A percentile compares a stretch with the other conserved stretches of the same genome.
Evolutionary conservation across 2,113 vertebrate genomes (phyloP).

Genomic region (Ictalurus furcatus): DNA sequence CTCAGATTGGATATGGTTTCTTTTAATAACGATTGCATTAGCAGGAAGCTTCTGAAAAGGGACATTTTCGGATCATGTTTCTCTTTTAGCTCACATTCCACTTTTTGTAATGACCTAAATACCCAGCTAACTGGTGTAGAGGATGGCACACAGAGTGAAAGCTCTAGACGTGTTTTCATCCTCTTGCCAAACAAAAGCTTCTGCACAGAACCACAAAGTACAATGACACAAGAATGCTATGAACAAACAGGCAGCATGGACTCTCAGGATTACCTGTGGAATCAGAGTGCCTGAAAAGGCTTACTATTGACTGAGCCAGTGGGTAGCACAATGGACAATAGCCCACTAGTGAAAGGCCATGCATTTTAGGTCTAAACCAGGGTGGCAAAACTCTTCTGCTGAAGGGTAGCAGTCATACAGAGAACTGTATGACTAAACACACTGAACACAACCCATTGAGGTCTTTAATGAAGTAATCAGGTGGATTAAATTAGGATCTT

Average conservation of each 20-base stretch:
- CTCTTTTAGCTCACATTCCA: conserved; percentile 9
- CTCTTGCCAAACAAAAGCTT: conserved; percentile 44
- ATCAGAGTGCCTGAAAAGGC: conserved; percentile 36
- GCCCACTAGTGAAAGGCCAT: not conserved
- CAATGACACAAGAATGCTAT: conserved; percentile 35
- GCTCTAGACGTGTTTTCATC: conserved; percentile 51
- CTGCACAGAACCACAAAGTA: conserved; percentile 29
- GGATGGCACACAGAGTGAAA: conserved; percentile 40
- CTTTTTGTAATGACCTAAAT: conserved; percentile 36
- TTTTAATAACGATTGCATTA: not conserved
- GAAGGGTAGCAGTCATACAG: not conserved
- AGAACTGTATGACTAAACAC: too few species aligned
- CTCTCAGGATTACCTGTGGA: conserved; percentile 50
- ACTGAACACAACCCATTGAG: too few species aligned
- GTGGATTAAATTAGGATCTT: not conserved
- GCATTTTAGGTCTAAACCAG: not conserved
- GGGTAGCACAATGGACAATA: conserved; percentile 15
- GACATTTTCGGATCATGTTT: not conserved
- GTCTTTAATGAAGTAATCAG: not conserved
- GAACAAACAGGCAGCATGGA: conserved; percentile 35
- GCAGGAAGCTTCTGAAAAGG: not conserved
- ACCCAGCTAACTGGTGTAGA: conserved; percentile 14
- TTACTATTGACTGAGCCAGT: conserved; percentile 20
- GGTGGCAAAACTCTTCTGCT: not conserved
- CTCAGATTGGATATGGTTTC: not conserved